Conservation (phyloP, 2,888 invertebrate species). For the Podotricha telesiphe region DNA sequence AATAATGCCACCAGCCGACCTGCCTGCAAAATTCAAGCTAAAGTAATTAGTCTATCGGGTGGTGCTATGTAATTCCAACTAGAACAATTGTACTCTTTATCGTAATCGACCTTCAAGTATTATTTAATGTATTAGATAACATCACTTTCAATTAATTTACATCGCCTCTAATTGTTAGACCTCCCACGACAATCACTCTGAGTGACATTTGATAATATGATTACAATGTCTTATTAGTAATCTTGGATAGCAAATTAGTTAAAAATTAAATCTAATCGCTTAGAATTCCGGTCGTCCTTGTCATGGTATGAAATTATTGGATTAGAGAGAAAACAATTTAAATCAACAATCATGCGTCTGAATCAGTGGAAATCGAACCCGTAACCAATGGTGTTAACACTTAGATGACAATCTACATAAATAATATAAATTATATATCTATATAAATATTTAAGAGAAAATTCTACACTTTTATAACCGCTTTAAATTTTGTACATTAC, state of each 20-base stretch:
- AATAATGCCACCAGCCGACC: no score
- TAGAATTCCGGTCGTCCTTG: no score
- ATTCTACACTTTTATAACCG: background rate
- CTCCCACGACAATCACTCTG: background rate
- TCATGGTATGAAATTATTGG: no score
- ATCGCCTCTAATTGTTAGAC: background rate
- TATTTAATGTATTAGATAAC: background rate
- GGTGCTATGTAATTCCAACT: no score
- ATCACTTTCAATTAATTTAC: background rate
- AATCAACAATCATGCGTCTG: no score
- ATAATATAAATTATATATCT: background rate
- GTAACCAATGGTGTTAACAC: no score
- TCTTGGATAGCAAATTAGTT: background rate
- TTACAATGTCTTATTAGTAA: background rate
- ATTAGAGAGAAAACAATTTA: no score
- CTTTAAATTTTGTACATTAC: slow-evolving; percentile 4
- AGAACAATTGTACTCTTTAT: background rate
- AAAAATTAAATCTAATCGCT: no score
- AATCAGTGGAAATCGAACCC: no score
- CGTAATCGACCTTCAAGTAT: background rate
- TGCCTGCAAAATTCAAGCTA: no score
- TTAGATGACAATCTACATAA: no score
- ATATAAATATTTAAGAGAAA: background rate
- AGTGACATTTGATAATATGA: background rate
- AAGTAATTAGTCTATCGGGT: no score